Base-by-base conservation (phyloP, 2,888 invertebrate genomes). In the Watsonalla binaria region DNA sequence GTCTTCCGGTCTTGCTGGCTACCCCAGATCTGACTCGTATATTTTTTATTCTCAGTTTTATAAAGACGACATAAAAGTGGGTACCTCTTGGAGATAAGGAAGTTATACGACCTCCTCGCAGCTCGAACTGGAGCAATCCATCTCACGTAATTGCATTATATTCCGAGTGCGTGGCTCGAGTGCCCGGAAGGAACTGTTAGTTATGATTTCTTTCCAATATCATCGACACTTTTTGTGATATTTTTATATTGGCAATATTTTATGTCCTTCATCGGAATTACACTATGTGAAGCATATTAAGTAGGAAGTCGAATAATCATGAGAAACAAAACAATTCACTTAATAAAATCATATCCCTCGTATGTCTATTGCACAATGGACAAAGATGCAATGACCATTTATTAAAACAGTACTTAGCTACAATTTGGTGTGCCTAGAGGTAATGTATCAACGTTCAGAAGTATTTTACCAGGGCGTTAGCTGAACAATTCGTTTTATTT, bases 101-200 rank as follows among this genome's bases (percentile, higher is more conserved):
- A 77, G 80, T 76, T 78, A 76, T 78, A 74, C 72, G 72, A 70
- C 67, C 66, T 72, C 63, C 66, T 70, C 74, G 67, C 72, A 67
- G 72, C 73, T 78, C 76, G 71, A 80, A 74, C 72, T 70, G 70
- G 59, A 68, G 76, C 80, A 77, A 82, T 83, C 82, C 78, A 80
- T 82, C 80, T 78, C 78, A 66, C 70, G 80, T 82, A 83, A 84
- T 83, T 83, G 80, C 82, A 80, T 84, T 82, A 83, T 80, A 79
- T 82, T 80, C 77, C 66, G 61, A 73, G 73, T 80, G 76, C 76
- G 74, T 75, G 71, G 65, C 68, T 68, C 70, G 66, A 72, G 68
- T 67, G 68, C 68, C 71, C 67, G 65, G 66, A 66, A 74, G 68
- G 72, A 68, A 69, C 65, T 65, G 70, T 70, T 69, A 72, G 70